phyloP scores from a whole-genome alignment of 2,888 invertebrate genomes.

The Stenoptilia bipunctidactyla region DNA sequence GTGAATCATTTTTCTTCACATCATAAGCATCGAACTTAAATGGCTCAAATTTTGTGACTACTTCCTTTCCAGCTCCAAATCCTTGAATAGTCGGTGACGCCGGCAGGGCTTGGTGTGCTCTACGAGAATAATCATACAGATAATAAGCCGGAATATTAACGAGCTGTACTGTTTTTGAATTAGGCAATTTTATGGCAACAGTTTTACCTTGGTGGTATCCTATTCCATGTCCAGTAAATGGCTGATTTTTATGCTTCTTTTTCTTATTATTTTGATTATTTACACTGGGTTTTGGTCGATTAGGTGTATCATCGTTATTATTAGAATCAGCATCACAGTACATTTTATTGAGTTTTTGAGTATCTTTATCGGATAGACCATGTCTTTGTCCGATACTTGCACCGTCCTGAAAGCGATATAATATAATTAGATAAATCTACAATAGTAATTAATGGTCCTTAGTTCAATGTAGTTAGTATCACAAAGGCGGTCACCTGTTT shows the following conservation, averaged over 20 bases:
- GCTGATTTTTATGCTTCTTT: slow-evolving; percentile 42
- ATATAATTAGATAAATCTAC: background rate
- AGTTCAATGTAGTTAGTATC: no score
- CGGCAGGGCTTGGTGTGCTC: slow-evolving; percentile 45
- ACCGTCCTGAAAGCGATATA: slow-evolving; percentile 34
- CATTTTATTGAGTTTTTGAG: slow-evolving; percentile 70
- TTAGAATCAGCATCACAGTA: slow-evolving; percentile 58
- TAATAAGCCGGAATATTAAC: slow-evolving; percentile 37
- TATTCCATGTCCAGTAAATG: slow-evolving; percentile 55
- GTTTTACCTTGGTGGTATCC: slow-evolving; percentile 66
- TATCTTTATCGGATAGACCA: slow-evolving; percentile 70
- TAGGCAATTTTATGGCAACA: slow-evolving; percentile 52
- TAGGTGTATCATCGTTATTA: slow-evolving; percentile 15
- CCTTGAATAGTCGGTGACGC: slow-evolving; percentile 35
- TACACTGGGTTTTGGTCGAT: slow-evolving; percentile 23
- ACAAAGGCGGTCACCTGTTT: slow-evolving; percentile 37
- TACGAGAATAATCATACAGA: slow-evolving; percentile 60
- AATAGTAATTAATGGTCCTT: no score
- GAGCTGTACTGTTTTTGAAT: slow-evolving; percentile 39
- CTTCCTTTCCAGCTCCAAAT: slow-evolving; percentile 35
- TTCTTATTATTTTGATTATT: slow-evolving; percentile 26
- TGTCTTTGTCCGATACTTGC: slow-evolving; percentile 69
- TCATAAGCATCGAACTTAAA: slow-evolving; percentile 12
- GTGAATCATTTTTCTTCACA: slow-evolving; percentile 4
- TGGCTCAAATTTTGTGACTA: slow-evolving; percentile 24